phyloP scores from a whole-genome alignment of 2,113 vertebrate species.

The Recurvirostra avosetta region DNA sequence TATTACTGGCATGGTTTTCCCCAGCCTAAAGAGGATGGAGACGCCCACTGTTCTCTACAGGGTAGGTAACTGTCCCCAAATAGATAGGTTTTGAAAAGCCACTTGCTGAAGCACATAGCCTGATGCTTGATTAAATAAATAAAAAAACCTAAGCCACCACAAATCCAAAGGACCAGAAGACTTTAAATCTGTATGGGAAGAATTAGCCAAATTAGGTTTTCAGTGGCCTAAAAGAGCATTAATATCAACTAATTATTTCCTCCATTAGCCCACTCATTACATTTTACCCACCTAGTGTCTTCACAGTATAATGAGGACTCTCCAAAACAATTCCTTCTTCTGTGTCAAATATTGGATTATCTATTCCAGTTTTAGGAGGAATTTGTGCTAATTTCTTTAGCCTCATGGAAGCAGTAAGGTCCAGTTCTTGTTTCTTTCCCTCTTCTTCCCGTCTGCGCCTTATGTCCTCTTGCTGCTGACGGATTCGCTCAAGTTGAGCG shows the following conservation, averaged over 20 bases:
- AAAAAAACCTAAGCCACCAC: background rate
- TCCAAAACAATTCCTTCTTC: conserved; percentile 80
- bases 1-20: background rate
- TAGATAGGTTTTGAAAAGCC: background rate
- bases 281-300: conserved; percentile 74
- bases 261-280: background rate
- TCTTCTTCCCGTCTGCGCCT: conserved; percentile 84
- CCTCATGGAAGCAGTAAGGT: conserved; percentile 87
- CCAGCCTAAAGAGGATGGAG: background rate
- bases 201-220: background rate
- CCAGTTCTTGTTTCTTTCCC: conserved; percentile 85
- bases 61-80: background rate
- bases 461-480: conserved; percentile 90
- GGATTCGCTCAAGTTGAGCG: conserved; percentile 86
- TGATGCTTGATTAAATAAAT: background rate
- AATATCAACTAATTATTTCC: background rate
- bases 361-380: conserved; percentile 91
- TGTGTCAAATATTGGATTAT: conserved; percentile 92
- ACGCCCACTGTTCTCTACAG: background rate
- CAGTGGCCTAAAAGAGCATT: background rate
- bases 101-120: background rate
- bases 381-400: conserved; percentile 90
- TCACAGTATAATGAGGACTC: conserved; percentile 78
- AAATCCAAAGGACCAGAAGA: background rate
- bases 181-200: background rate